Evolutionary conservation across 2,797 vertebrate genomes (phyloP).

Genomic region (Paratrypauchen microcephalus): DNA sequence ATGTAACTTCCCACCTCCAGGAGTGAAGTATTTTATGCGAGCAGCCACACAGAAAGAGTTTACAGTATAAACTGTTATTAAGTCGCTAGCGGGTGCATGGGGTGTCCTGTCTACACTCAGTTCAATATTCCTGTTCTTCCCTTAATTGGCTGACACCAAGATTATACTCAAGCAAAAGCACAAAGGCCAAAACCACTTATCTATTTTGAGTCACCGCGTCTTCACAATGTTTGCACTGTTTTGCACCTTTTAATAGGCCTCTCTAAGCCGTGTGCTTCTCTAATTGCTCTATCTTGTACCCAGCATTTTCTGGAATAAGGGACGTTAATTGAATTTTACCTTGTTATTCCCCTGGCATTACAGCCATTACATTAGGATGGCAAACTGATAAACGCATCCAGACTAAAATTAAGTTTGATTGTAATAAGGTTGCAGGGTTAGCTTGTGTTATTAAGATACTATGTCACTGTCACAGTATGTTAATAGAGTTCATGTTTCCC

Average conservation of each 20-base stretch:
- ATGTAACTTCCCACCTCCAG: too few relatives aligned
- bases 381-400: slow-evolving; percentile 56
- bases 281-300: slow-evolving; percentile 59
- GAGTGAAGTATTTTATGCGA: not conserved
- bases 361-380: slow-evolving; percentile 42
- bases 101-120: slow-evolving; percentile 28
- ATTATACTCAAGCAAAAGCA: slow-evolving; percentile 31
- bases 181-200: slow-evolving; percentile 37
- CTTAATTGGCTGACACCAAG: slow-evolving; percentile 65
- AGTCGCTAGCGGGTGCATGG: slow-evolving; percentile 23
- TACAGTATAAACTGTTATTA: slow-evolving; percentile 28
- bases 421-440: slow-evolving; percentile 26
- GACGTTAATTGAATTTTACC: slow-evolving; percentile 63
- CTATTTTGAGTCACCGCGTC: slow-evolving; percentile 34
- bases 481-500: slow-evolving; percentile 34
- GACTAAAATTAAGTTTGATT: slow-evolving; percentile 56
- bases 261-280: slow-evolving; percentile 37
- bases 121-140: slow-evolving; percentile 37
- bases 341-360: slow-evolving; percentile 48
- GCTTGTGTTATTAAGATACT: slow-evolving; percentile 35
- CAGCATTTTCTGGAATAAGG: slow-evolving; percentile 48
- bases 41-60: slow-evolving; percentile 23
- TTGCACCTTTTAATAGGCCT: slow-evolving; percentile 55
- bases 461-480: slow-evolving; percentile 21
- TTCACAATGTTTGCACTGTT: slow-evolving; percentile 36